Conservation (phyloP, 2,888 invertebrate genomes). For the Microctonus brassicae region DNA sequence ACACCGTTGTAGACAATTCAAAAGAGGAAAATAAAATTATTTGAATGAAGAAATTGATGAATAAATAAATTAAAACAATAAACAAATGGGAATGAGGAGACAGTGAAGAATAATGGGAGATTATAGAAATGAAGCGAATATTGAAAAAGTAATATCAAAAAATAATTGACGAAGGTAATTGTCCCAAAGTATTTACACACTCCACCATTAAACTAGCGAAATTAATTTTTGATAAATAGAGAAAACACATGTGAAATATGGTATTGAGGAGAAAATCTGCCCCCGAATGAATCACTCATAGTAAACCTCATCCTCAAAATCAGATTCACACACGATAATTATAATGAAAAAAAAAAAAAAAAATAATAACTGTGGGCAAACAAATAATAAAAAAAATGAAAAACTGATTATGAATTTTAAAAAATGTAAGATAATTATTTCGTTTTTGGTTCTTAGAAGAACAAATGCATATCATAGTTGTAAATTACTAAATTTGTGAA, state of each 20-base stretch:
- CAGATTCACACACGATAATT: neutral
- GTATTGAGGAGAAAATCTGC: conserved; percentile 3
- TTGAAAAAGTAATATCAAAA: conserved; percentile 35
- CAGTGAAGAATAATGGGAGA: conserved; percentile 19
- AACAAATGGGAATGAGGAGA: neutral
- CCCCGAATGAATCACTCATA: neutral
- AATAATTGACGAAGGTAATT: conserved; percentile 33
- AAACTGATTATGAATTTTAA: conserved; percentile 43
- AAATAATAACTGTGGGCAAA: conserved; percentile 18
- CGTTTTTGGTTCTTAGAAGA: conserved; percentile 76
- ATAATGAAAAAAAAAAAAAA: neutral
- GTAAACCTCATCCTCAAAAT: conserved; percentile 21
- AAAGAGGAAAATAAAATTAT: conserved; percentile 19
- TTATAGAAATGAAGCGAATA: conserved; percentile 29
- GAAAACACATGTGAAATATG: neutral
- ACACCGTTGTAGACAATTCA: conserved; percentile 45
- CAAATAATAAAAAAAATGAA: conserved; percentile 23
- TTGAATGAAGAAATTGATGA: conserved; percentile 2
- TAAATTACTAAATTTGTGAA: conserved; percentile 87
- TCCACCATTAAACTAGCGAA: conserved; percentile 35
- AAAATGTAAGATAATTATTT: conserved; percentile 44
- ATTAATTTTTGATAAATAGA: conserved; percentile 19
- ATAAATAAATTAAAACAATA: conserved; percentile 14
- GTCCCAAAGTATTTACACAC: conserved; percentile 41
- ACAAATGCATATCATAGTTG: conserved; percentile 94